These are phyloP conservation scores for Sander lucioperca DNA, from an alignment of 2,113 vertebrate genomes.

Conservation along the genomic window DNA sequence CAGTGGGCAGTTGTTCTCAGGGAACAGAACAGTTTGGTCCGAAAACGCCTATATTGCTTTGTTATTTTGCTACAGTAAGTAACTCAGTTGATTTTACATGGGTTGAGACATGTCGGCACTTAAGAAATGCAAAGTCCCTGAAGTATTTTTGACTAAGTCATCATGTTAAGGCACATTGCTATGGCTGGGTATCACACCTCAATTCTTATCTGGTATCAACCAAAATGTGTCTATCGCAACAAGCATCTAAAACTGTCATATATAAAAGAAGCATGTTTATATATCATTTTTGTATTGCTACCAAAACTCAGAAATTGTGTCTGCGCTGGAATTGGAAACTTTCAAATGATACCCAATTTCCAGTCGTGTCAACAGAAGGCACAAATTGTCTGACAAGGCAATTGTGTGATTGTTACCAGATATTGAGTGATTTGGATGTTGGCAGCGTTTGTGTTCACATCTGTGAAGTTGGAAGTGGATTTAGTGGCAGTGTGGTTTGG, in stretches of 20 bases:
- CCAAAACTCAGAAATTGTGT: background rate
- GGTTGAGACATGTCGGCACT: background rate
- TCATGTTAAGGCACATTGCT: background rate
- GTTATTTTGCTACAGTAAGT: background rate
- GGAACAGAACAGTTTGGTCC: too few relatives aligned
- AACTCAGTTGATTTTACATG: background rate
- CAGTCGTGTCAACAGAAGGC: background rate
- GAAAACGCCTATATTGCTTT: background rate
- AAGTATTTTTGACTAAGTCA: background rate
- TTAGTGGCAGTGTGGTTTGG: slow-evolving; percentile 8
- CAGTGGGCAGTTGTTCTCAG: too few relatives aligned
- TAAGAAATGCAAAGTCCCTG: background rate
- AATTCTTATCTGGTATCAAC: background rate
- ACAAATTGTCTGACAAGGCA: background rate
- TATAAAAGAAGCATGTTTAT: background rate
- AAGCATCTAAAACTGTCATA: background rate
- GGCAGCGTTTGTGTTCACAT: background rate
- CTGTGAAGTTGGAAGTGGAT: slow-evolving; percentile 19
- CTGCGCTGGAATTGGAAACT: background rate
- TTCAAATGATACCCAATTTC: background rate
- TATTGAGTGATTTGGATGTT: background rate
- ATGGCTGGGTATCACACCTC: background rate
- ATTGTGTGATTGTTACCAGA: background rate
- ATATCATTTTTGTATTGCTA: background rate
- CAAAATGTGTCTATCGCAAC: background rate